phyloP scores from a whole-genome alignment of 2,888 invertebrate genomes.

The Halictus quadricinctus region DNA sequence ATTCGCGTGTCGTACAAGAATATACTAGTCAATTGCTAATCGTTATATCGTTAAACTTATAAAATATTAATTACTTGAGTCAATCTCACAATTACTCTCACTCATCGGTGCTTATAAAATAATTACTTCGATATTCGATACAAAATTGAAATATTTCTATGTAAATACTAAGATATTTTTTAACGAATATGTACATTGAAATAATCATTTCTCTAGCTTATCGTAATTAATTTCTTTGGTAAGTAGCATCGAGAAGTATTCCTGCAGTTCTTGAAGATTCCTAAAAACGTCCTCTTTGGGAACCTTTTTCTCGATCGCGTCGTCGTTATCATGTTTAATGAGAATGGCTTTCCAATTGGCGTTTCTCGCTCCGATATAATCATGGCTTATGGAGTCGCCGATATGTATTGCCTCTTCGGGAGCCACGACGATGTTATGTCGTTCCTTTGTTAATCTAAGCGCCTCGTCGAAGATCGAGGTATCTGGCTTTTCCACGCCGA shows the following conservation, averaged over 20 bases:
- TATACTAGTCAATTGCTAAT: background rate
- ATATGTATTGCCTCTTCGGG: conserved; percentile 90
- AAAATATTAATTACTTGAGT: background rate
- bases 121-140: background rate
- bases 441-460: conserved; percentile 84
- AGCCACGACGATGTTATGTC: conserved; percentile 58
- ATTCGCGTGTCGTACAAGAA: background rate
- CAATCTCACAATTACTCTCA: background rate
- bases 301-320: conserved; percentile 50
- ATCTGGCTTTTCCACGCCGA: conserved; percentile 90
- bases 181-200: background rate
- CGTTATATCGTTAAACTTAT: background rate
- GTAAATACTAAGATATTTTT: background rate
- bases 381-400: conserved; percentile 90
- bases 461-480: conserved; percentile 86
- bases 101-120: background rate
- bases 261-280: conserved; percentile 72
- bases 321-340: conserved; percentile 69
- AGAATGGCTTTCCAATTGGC: conserved; percentile 90
- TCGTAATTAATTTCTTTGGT: background rate
- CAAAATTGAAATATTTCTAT: background rate
- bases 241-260: conserved; percentile 62
- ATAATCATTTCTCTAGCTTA: background rate
- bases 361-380: conserved; percentile 90
- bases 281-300: conserved; percentile 62